Base-by-base conservation (phyloP, 2,113 vertebrate species). In the Malurus alboscapulatus region DNA sequence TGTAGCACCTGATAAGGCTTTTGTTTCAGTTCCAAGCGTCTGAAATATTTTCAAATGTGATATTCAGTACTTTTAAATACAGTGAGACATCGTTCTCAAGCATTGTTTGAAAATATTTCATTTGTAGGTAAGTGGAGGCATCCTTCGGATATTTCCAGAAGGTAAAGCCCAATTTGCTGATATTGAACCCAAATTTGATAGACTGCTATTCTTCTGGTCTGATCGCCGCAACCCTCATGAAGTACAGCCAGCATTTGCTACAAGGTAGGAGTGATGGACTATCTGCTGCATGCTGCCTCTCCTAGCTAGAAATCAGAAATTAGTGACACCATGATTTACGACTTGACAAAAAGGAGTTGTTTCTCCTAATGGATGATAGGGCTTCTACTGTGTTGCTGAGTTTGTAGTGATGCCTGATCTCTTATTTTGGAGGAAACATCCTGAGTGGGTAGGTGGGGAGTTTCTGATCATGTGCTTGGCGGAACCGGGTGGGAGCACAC, bases 81-180 rank as follows among this genome's bases (percentile, higher is more conserved):
- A 67, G 0, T 34, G n/a, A 69, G 65, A 54, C 9, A 6, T 59
- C 12, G 18, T 58, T 82, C 77, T 83, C 38, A 62, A 75, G 59
- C 40, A 71, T 29, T 72, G 36, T 6, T 80, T 91, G 88, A 36
- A 83, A 90, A 76, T 81, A 87, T 48, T 87, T 94, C 73, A 71
- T 79, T 97, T 95, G 91, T 96, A 99, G 99, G 98, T 98, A 97
- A 99, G 98, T 61, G 99, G 99, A 74, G 99, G 99, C 91, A 98
- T 99, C 96, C 98, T 99, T 89, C 98, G 99, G 96, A 99, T 99
- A 98, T 99, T 99, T 96, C 99, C 99, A 62, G 99, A 99, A 97
- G 99, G 99, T 92, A 99, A 99, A 97, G 97, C 98, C 93, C 99
- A 99, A 97, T 99, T 99, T 63, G 99, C 99, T 79, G 99, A 99